Conservation (phyloP, 2,888 invertebrate species). For the Nemurella pictetii region DNA sequence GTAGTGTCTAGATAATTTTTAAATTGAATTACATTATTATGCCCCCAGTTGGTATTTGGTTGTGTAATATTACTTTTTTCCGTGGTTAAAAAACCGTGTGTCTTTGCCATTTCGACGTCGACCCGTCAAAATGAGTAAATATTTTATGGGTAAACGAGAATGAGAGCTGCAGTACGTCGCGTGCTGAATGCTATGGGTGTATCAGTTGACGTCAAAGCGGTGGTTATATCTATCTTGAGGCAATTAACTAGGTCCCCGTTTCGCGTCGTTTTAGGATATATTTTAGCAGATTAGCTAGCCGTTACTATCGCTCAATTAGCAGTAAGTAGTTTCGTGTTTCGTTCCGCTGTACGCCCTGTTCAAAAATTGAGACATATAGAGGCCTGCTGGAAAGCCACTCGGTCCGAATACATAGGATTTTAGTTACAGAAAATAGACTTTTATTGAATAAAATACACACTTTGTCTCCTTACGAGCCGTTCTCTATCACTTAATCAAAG, state of each 20-base stretch:
- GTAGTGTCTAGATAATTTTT: background rate
- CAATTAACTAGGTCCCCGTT: background rate
- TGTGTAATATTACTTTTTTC: background rate
- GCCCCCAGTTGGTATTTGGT: background rate
- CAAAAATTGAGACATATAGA: background rate
- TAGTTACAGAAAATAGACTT: too few species aligned
- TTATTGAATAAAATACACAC: too few species aligned
- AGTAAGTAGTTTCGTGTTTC: background rate
- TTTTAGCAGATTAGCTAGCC: background rate
- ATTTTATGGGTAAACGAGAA: background rate
- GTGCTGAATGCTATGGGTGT: background rate
- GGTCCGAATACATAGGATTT: background rate
- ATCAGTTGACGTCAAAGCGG: background rate
- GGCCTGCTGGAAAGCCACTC: background rate
- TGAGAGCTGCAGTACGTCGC: background rate
- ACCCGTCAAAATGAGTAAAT: background rate
- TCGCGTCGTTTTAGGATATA: background rate
- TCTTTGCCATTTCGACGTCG: background rate
- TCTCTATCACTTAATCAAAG: too few species aligned
- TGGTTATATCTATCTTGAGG: background rate
- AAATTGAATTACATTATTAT: background rate
- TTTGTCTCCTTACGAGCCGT: too few species aligned
- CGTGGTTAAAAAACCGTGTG: background rate
- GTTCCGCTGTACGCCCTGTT: background rate
- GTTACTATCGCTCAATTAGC: background rate